Evolutionary conservation across 2,797 vertebrate genomes (phyloP), one percentile per base, ranked within the genome.

Genomic region (Trachurus trachurus): DNA sequence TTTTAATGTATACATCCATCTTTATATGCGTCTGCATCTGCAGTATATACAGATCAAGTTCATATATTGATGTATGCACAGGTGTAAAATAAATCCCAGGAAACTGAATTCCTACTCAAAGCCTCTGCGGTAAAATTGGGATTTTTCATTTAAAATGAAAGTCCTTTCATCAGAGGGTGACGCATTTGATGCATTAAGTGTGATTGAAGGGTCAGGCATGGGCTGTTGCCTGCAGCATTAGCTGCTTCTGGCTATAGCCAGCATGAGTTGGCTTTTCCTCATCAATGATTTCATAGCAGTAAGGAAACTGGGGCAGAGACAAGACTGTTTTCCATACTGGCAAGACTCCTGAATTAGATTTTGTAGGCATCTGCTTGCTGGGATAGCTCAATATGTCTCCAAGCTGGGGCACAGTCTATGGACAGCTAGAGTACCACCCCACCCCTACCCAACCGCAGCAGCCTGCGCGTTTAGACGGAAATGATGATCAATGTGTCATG

Each of bases 291-390:
- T 88, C 80, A 84, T 80, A 76, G 84, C 68, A 71, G 81, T 64
- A 71, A 81, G 62, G 72, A 90, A 91, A 90, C 72, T 84, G 83
- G 82, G 86, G 79, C 87, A 88, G 74, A 83, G 72, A 87, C 80
- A 66, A 84, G 80, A 74, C 76, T 83, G 81, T 79, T 90, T 87
- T 88, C 82, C 83, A 86, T 87, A 67, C 76, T 90, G 90, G 86
- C 87, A 91, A 81, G 77, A 60, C 61, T 87, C 78, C 76, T 81
- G 76, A 78, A 89, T 90, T 88, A 85, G 76, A 89, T 92, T 88
- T 87, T 69, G 60, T 57, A 70, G 78, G 80, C 89, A 91, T 90
- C 88, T 93, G 92, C 86, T 92, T 34, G 1, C 74, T 71, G 68
- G 74, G 77, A 85, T 60, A 61, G 64, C 84, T 90, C 88, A 88